phyloP scores from a whole-genome alignment of 2,888 invertebrate species.

The Drosophila nigritarsus region DNA sequence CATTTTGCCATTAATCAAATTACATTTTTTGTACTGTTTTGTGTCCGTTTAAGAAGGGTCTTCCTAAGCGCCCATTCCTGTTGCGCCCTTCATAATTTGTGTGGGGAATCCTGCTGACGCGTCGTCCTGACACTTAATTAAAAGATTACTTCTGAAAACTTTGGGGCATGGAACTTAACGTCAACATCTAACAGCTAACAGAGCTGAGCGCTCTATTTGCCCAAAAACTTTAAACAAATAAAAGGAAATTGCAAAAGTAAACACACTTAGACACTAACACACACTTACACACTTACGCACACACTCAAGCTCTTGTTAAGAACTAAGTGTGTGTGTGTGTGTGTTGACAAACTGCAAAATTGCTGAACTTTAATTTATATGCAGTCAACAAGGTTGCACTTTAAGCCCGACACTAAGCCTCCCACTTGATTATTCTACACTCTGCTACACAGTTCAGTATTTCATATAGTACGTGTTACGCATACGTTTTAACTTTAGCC shows the following conservation, averaged over 20 bases:
- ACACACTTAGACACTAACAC: slow-evolving; percentile 68
- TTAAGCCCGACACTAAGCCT: slow-evolving; percentile 50
- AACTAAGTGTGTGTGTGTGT: slow-evolving; percentile 8
- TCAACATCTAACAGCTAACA: slow-evolving; percentile 60
- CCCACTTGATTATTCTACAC: slow-evolving; percentile 44
- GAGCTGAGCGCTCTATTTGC: slow-evolving; percentile 62
- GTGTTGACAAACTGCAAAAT: slow-evolving; percentile 57
- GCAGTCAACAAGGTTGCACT: slow-evolving; percentile 60
- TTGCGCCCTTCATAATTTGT: slow-evolving; percentile 54
- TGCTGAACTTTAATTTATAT: slow-evolving; percentile 75
- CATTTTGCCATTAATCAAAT: slow-evolving; percentile 81
- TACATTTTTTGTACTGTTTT: slow-evolving; percentile 44
- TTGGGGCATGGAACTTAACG: slow-evolving; percentile 68
- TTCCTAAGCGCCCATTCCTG: slow-evolving; percentile 21
- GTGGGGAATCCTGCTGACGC: neutral
- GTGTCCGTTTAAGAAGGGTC: slow-evolving; percentile 35
- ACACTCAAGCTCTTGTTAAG: slow-evolving; percentile 39
- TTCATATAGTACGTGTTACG: slow-evolving; percentile 76
- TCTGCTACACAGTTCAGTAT: slow-evolving; percentile 62
- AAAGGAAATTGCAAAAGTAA: slow-evolving; percentile 77
- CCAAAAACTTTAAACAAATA: slow-evolving; percentile 75
- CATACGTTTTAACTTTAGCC: slow-evolving; percentile 66
- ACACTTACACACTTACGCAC: slow-evolving; percentile 27
- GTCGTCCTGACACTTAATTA: slow-evolving; percentile 67
- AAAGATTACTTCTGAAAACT: slow-evolving; percentile 77